These are phyloP conservation scores for Himalopsyche phryganea DNA, from an alignment of 1,140 invertebrate genomes.

Conservation along the genomic window DNA sequence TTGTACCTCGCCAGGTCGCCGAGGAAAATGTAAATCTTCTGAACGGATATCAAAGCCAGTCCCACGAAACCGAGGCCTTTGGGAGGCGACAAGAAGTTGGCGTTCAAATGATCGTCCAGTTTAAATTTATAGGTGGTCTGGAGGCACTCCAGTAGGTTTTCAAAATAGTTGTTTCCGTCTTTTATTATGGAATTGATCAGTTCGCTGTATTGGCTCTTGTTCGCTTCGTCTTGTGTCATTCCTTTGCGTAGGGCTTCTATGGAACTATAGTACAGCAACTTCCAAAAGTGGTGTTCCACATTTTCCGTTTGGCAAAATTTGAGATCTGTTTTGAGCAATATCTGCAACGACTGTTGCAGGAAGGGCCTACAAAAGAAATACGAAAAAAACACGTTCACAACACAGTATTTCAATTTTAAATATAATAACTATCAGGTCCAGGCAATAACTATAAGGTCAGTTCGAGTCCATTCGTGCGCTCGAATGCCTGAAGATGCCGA, in stretches of 20 bases:
- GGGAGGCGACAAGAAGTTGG: conserved; percentile 49
- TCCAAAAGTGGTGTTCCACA: conserved; percentile 89
- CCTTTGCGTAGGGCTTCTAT: conserved; percentile 77
- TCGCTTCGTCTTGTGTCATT: conserved; percentile 53
- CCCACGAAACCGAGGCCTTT: conserved; percentile 66
- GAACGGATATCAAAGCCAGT: conserved; percentile 75
- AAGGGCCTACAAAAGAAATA: conserved; percentile 42
- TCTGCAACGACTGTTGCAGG: conserved; percentile 70
- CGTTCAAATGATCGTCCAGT: conserved; percentile 61
- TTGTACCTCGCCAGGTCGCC: conserved; percentile 89
- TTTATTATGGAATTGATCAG: conserved; percentile 72
- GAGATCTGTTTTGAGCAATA: conserved; percentile 74
- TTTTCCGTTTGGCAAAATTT: conserved; percentile 87
- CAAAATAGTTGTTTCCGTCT: conserved; percentile 76
- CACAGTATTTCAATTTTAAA: too few relatives aligned
- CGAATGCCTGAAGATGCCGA: too few relatives aligned
- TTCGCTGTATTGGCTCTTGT: conserved; percentile 61
- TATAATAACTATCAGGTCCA: too few relatives aligned
- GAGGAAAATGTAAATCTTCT: conserved; percentile 84
- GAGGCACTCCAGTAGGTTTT: conserved; percentile 69
- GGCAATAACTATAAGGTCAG: too few relatives aligned
- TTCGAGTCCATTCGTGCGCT: too few relatives aligned
- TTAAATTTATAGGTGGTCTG: conserved; percentile 74
- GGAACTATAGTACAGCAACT: conserved; percentile 86
- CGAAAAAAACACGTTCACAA: too few relatives aligned